These are phyloP conservation scores for Siphlonurus alternatus DNA, from an alignment of 2,888 invertebrate species.

Conservation along the genomic window DNA sequence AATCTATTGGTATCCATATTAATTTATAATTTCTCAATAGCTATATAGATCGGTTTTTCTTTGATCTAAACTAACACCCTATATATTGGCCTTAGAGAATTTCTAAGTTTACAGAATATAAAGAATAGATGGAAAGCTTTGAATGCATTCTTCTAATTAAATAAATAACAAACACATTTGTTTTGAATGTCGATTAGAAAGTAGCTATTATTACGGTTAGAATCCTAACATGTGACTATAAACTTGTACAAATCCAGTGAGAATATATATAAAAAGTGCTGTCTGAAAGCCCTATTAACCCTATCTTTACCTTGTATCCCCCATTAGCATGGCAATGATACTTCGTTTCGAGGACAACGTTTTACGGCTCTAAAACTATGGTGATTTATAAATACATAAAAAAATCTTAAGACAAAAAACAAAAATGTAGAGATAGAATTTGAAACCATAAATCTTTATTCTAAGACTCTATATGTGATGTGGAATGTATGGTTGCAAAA, in stretches of 20 bases:
- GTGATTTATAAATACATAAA: background rate
- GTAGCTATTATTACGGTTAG: background rate
- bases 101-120: background rate
- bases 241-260: background rate
- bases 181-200: background rate
- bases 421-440: background rate
- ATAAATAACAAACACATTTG: background rate
- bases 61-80: no score
- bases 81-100: no score
- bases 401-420: background rate
- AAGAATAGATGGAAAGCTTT: no score
- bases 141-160: background rate
- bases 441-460: background rate
- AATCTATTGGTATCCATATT: no score
- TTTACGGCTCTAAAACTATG: background rate
- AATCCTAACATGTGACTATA: background rate
- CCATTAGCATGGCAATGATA: background rate
- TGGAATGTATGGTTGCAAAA: no score
- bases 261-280: background rate
- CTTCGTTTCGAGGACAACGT: background rate
- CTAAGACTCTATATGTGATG: no score
- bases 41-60: no score
- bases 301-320: background rate
- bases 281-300: background rate
- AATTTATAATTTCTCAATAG: no score